Percentiles rank a stretch among this genome's conserved stretches.
Evolutionary conservation across 2,888 invertebrate species (phyloP).

Genomic region (Cosmorhoe ocellata): DNA sequence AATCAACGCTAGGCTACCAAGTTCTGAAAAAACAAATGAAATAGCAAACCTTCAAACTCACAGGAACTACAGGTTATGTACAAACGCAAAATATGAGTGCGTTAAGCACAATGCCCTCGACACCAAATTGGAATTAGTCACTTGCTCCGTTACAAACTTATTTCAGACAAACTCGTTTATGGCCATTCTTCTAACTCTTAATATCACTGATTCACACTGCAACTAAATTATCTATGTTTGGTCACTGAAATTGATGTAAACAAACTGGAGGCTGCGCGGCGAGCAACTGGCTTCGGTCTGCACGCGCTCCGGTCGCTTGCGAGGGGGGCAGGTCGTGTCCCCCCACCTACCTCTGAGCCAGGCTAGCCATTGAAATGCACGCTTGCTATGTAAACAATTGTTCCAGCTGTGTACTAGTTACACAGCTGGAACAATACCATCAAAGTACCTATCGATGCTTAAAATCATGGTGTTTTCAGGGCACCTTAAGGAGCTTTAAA

Average conservation of each 20-base stretch:
- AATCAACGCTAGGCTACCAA: conserved; percentile 18
- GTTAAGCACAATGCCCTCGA: conserved; percentile 49
- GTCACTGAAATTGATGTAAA: conserved; percentile 57
- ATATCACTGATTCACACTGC: conserved; percentile 34
- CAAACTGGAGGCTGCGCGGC: conserved; percentile 80
- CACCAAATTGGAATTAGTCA: conserved; percentile 36
- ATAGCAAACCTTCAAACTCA: conserved; percentile 38
- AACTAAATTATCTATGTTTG: conserved; percentile 20
- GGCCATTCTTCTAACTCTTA: conserved; percentile 41
- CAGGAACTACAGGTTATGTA: conserved; percentile 57
- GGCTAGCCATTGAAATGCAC: conserved; percentile 60
- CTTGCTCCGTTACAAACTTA: conserved; percentile 26
- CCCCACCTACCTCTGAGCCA: conserved; percentile 52
- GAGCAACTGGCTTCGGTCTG: conserved; percentile 73
- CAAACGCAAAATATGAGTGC: conserved; percentile 54
- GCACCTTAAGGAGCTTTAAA: too few relatives aligned
- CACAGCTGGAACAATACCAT: too few relatives aligned
- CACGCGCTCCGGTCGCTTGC: conserved; percentile 67
- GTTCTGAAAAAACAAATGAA: conserved; percentile 22
- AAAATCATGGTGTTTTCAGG: background rate
- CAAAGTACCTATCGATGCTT: conserved; percentile 26
- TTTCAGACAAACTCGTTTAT: conserved; percentile 27
- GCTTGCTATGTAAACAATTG: conserved; percentile 65
- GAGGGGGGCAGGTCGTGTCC: conserved; percentile 55
- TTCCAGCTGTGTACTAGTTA: conserved; percentile 62